These are phyloP conservation scores for Sphenodon punctatus DNA, from an alignment of 2,797 vertebrate species.

Conservation along the genomic window DNA sequence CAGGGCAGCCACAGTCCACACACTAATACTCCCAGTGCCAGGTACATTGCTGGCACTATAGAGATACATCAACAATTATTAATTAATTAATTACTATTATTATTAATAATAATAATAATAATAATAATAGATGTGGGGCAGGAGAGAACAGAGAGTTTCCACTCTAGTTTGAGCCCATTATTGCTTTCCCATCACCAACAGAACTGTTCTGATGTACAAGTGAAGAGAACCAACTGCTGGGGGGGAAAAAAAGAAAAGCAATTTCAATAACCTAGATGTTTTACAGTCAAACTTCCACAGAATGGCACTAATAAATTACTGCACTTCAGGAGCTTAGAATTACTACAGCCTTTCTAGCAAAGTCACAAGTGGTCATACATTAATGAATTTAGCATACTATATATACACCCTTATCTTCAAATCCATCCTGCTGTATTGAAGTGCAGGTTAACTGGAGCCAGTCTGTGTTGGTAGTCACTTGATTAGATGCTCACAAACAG, in stretches of 20 bases:
- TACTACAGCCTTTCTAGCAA: not conserved
- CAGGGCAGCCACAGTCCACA: no score
- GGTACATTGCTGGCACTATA: no score
- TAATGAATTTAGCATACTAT: not conserved
- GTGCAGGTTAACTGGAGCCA: not conserved
- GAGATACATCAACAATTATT: no score
- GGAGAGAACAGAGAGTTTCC: no score
- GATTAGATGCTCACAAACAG: not conserved
- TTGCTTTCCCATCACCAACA: not conserved
- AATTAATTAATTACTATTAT: no score
- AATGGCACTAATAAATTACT: no score
- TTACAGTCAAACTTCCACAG: no score
- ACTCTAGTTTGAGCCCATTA: not conserved
- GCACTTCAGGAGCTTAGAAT: not conserved
- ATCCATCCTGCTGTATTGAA: not conserved
- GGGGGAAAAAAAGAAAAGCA: no score
- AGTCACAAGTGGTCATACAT: not conserved
- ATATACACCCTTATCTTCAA: not conserved
- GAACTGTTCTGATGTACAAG: not conserved
- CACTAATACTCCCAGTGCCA: no score
- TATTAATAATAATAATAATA: no score
- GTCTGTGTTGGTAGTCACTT: not conserved
- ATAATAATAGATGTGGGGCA: no score
- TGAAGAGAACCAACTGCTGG: not conserved
- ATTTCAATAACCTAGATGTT: no score